Base-by-base conservation (phyloP, 2,113 vertebrate species). In the Seriola aureovittata region DNA sequence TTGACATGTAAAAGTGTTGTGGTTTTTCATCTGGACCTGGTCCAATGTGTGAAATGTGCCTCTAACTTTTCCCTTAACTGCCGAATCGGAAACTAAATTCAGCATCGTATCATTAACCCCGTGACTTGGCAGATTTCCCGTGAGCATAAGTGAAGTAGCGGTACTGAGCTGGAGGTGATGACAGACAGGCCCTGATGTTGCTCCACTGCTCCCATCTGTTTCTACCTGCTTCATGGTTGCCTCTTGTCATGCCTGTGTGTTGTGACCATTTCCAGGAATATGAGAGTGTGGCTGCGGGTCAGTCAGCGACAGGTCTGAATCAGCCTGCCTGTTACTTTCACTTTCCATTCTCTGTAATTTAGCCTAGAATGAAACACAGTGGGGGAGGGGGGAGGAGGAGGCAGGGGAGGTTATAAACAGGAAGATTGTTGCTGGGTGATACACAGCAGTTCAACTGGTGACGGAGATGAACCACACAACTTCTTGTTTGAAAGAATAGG, bases 311-410 rank as follows among this genome's bases (percentile, higher is more conserved):
- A 10, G 8, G 2, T 10, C 40, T 42, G 40, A 42, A 8, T 42
- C 10, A 42, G 60, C 11, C 9, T 29, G 14, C 11, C 0, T 16
- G n/a, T 70, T 23, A 69, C 80, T 93, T 94, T 94, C 90, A 78
- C 74, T 95, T 94, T 94, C 81, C 0, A 89, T 93, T 93, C 84
- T 82, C 29, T 5, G 8, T 16, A 0, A 12, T 0, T 32, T 70
- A 17, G 23, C 68, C 63, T 42, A 72, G 44, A 86, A 58, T 42
- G 79, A 63, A 81, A 72, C 60, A 11, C n/a, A 66, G n/a, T 42
- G 40, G 2, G 11, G 36, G 34, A 66, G 32, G 19, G 13, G 19
- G 38, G 5, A 17, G 42, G 58, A 17, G 42, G 58, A n/a, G 21
- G 29, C 40, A n/a, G 42, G 23, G 9, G 4, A 10, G 52, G 67